Conservation (phyloP, 2,113 vertebrate genomes). For the Ceyx melanurus region DNA sequence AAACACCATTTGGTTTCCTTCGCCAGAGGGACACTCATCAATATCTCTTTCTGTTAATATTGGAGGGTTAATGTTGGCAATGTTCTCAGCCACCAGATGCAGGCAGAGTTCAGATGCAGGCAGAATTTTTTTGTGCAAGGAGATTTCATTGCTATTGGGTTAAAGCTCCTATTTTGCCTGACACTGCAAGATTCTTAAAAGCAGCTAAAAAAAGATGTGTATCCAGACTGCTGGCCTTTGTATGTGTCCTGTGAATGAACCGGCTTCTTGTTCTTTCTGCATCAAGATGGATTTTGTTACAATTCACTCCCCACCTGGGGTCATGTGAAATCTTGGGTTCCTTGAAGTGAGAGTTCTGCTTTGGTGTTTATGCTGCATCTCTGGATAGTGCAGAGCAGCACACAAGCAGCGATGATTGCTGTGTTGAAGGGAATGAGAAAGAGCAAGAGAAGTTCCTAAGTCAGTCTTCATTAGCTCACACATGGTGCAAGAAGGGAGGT, state of each 20-base stretch:
- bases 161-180: conserved; percentile 37
- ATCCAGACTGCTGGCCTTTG: neutral
- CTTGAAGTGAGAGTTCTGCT: neutral
- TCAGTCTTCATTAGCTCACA: neutral
- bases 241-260: neutral
- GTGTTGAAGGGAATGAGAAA: neutral
- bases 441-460: neutral
- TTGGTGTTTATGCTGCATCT: neutral
- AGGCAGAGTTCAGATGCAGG: conserved; percentile 29
- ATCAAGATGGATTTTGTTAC: neutral
- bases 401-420: rapidly evolving
- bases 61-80: conserved; percentile 55
- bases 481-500: neutral
- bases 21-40: conserved; percentile 10
- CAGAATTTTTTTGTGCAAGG: conserved; percentile 15
- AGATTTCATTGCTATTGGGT: neutral
- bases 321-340: neutral
- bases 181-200: neutral
- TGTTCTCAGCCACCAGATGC: conserved; percentile 36
- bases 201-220: neutral
- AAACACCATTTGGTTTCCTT: conserved; percentile 63
- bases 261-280: neutral
- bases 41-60: conserved; percentile 58
- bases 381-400: neutral
- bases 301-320: neutral